phyloP scores from a whole-genome alignment of 2,888 invertebrate genomes.

The Dasysyrphus tricinctus region DNA sequence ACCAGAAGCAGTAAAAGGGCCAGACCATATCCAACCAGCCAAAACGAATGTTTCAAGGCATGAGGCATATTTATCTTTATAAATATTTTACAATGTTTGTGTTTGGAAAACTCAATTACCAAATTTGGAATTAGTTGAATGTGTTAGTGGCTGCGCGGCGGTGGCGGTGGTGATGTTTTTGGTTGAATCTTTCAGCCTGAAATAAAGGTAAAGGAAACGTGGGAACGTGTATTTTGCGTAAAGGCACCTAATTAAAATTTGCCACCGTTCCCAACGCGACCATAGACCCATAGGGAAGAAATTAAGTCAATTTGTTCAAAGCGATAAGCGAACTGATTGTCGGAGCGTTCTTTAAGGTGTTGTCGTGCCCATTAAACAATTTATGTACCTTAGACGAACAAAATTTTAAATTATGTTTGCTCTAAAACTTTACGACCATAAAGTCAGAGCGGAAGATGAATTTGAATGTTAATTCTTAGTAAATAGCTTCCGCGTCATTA shows the following conservation, averaged over 20 bases:
- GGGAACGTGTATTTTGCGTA: conserved; percentile 49
- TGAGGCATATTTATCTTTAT: conserved; percentile 67
- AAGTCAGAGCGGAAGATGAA: conserved; percentile 17
- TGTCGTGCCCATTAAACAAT: conserved; percentile 61
- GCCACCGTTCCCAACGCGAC: conserved; percentile 34
- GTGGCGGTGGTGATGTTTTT: background rate
- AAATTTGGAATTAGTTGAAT: conserved; percentile 59
- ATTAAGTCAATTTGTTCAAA: conserved; percentile 60
- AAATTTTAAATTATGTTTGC: conserved; percentile 71
- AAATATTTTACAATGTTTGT: conserved; percentile 73
- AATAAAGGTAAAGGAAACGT: conserved; percentile 19
- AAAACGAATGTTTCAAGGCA: conserved; percentile 33
- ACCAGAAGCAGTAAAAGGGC: background rate
- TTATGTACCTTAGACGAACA: conserved; percentile 26
- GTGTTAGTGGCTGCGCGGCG: background rate
- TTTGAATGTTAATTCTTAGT: background rate
- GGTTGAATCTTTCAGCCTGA: conserved; percentile 21
- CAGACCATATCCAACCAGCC: conserved; percentile 15
- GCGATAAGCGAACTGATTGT: conserved; percentile 58
- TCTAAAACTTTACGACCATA: conserved; percentile 60
- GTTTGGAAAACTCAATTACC: conserved; percentile 74
- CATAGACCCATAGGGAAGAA: conserved; percentile 34
- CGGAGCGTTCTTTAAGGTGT: conserved; percentile 54
- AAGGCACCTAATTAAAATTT: conserved; percentile 72
- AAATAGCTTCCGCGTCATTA: conserved; percentile 58